Conservation (phyloP, 1,140 invertebrate species). For the Andrena cerasifolii region DNA sequence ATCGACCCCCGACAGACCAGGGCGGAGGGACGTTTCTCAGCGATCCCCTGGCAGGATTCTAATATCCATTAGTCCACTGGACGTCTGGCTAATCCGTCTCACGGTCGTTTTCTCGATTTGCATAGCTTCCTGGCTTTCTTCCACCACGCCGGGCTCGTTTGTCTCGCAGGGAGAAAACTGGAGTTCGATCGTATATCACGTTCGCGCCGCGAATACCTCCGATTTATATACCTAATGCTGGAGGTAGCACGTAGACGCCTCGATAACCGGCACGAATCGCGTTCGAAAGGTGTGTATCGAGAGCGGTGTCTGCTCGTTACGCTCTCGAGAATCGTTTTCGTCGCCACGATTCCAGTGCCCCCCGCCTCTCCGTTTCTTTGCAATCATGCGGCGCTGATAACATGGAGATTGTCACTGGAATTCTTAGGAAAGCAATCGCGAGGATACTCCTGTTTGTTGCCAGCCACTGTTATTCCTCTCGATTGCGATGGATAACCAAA, state of each 20-base stretch:
- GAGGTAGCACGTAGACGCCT: constrained; percentile 46
- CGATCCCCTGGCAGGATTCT: constrained; percentile 53
- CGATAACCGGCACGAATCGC: constrained; percentile 56
- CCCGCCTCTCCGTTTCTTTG: neutral
- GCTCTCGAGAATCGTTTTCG: neutral
- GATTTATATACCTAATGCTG: constrained; percentile 32
- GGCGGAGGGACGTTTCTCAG: constrained; percentile 4
- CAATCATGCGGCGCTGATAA: no score
- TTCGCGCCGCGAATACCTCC: constrained; percentile 3
- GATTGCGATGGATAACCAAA: no score
- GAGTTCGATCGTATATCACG: constrained; percentile 54
- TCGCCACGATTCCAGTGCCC: neutral
- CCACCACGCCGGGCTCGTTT: constrained; percentile 45
- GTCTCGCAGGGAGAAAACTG: constrained; percentile 57
- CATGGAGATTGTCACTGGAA: no score
- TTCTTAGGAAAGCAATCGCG: neutral
- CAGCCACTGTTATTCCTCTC: no score
- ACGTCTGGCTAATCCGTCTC: constrained; percentile 63
- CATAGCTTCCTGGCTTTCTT: constrained; percentile 65
- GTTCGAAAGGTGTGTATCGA: constrained; percentile 37
- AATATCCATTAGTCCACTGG: constrained; percentile 65
- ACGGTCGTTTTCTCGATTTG: constrained; percentile 59
- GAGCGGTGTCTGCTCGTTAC: constrained; percentile 5
- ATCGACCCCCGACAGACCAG: neutral
- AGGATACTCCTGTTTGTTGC: no score